Evolutionary conservation across 2,888 invertebrate genomes (phyloP), one percentile per base, ranked within the genome.

Genomic region (Tipula unca): DNA sequence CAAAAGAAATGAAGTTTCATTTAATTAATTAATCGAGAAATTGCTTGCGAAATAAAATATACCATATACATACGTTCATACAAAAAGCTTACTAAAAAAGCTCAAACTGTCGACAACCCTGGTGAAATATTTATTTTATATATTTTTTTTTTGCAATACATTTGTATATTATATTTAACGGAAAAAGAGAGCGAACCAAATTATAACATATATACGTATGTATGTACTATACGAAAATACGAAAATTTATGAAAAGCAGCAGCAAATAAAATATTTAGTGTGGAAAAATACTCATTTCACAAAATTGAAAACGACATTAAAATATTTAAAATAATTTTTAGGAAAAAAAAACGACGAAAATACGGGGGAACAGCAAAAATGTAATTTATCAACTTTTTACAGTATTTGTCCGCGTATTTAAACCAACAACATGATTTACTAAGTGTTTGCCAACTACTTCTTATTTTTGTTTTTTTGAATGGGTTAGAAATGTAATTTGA

Each of bases 281-380:
- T n/a, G 20, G 39, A 69, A 69, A 20, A 69, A 69, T 69, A 69
- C 25, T 69, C 69, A 69, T 69, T 69, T 69, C 25, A 69, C 20
- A 69, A 69, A 69, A 69, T 69, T 69, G 69, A 69, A 69, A 69
- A 69, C 25, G 69, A 69, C 69, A 69, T 69, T 69, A 69, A 69
- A 69, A 69, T 69, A 25, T 69, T 69, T 69, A 25, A 69, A 69
- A 69, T 69, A 69, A 14, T 20, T 69, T 69, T 69, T 69, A 3
- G 69, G 10, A 25, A 25, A 25, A 69, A 69, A 69, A 42, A 42
- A 42, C 69, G 25, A 69, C 69, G 25, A 69, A 69, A 69, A n/a
- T n/a, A 69, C 14, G 69, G 10, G 10, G 1, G 8, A 2, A 25
- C 25, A 69, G 69, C 6, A 48, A 0, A 69, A 69, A 69, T 13